A percentile compares a stretch with the other conserved stretches of the same genome.
These are phyloP conservation scores for Porites australiensis DNA, from an alignment of 64 coral and sea anemone genomes.

Conservation along the genomic window DNA sequence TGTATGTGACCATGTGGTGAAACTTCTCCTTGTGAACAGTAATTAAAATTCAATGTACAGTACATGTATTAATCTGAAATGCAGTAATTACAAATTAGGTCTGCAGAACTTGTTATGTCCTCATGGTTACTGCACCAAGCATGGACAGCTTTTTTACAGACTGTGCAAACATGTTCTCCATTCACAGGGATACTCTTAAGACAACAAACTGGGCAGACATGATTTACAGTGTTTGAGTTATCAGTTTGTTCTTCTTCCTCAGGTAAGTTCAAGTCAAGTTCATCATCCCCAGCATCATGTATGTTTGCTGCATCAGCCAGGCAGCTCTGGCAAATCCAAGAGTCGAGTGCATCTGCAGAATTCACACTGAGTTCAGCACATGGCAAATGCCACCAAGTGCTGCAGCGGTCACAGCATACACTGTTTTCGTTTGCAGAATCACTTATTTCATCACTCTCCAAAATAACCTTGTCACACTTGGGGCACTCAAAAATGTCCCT, in stretches of 20 bases:
- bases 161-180: background rate
- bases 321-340: slow-evolving; percentile 11
- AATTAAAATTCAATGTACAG: slow-evolving; percentile 14
- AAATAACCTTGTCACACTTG: slow-evolving; percentile 45
- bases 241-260: background rate
- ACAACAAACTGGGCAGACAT: slow-evolving; percentile 7
- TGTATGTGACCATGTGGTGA: slow-evolving; percentile 4
- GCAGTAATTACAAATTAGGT: slow-evolving; percentile 13
- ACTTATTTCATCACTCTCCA: slow-evolving; percentile 53
- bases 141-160: too few species aligned
- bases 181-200: background rate
- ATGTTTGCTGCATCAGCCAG: slow-evolving; percentile 21
- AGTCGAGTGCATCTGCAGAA: slow-evolving; percentile 1
- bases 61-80: slow-evolving; percentile 14
- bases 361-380: slow-evolving; percentile 61
- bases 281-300: background rate
- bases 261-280: background rate
- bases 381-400: slow-evolving; percentile 62
- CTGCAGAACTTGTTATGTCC: slow-evolving; percentile 7
- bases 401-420: background rate
- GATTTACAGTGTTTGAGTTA: background rate
- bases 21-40: slow-evolving; percentile 11
- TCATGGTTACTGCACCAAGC: slow-evolving; percentile 69
- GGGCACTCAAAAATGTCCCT: slow-evolving; percentile 45
- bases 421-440: slow-evolving; percentile 34